Evolutionary conservation across 2,888 invertebrate species (phyloP), one percentile per base, ranked within the genome.

Genomic region (Abrostola tripartita): DNA sequence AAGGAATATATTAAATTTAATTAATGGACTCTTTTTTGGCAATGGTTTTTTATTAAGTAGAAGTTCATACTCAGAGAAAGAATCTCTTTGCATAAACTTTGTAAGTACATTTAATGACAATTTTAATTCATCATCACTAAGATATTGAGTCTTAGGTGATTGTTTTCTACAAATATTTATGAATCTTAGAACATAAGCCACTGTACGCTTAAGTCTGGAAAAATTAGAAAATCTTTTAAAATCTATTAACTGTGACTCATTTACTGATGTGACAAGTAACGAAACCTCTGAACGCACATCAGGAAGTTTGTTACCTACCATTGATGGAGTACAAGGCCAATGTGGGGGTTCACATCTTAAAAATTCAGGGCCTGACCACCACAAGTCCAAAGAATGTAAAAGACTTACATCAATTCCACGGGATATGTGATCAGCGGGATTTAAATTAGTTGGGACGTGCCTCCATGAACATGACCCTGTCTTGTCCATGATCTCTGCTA

Each of bases 161-260:
- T 47, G 14, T 37, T 41, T 53, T 50, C 36, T 41, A 54, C 53
- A 54, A 53, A 36, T 4, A 52, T 59, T 62, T 24, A 62, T 47
- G 50, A 67, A 63, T 56, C 64, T 11, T 42, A 64, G 11, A 11
- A 42, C 38, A 36, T 54, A 64, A 0, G 64, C 64, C 51, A 53
- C 50, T 38, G 63, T 9, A 36, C 67, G 63, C 49, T 52, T 60
- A 12, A 67, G 37, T 9, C 63, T 40, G 11, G 47, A 59, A 60
- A 67, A 10, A 11, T 44, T 52, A 37, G 59, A 59, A 52, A 59
- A 59, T 0, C 52, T 14, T n/a, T 44, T 44, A 52, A 44, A 59
- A 52, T 52, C 37, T 44, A 52, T 38, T 10, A 59, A 41, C 6
- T 0, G 36, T 7, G 37, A 10, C 37, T 51, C 5, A 52, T 12